Conservation (phyloP, 2,797 vertebrate species). For the Oreortyx pictus region DNA sequence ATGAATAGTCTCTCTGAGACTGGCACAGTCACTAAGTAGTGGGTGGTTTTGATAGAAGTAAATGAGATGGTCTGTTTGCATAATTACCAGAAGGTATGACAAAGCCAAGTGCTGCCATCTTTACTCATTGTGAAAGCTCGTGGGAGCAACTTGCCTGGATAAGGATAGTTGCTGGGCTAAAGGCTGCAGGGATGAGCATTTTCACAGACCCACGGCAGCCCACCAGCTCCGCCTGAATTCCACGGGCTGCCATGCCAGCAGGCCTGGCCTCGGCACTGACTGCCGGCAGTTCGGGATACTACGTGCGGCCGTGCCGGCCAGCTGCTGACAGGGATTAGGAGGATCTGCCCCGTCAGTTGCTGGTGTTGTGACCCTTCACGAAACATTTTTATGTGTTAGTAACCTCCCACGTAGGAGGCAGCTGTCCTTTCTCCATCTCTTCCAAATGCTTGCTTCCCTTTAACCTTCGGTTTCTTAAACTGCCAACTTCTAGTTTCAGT, state of each 20-base stretch:
- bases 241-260: not conserved
- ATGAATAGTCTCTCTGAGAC: not conserved
- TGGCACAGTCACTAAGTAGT: not conserved
- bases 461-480: constrained; percentile 47
- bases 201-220: not conserved
- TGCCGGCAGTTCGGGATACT: rapidly evolving
- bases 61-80: constrained; percentile 4
- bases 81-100: constrained; percentile 11
- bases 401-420: constrained; percentile 59
- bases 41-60: constrained; percentile 23
- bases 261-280: not conserved
- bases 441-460: constrained; percentile 12
- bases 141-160: not conserved
- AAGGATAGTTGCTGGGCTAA: not conserved
- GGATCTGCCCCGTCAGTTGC: constrained; percentile 62
- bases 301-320: not conserved
- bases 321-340: constrained; percentile 61
- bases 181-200: not conserved
- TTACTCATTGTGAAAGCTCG: not conserved
- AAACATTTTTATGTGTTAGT: constrained; percentile 61
- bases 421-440: constrained; percentile 53
- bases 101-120: not conserved
- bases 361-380: constrained; percentile 35
- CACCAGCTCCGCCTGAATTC: not conserved
- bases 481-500: not conserved